A percentile compares a stretch with the other conserved stretches of the same genome.
phyloP scores from a whole-genome alignment of 2,888 invertebrate genomes.

The Incurvaria masculella region DNA sequence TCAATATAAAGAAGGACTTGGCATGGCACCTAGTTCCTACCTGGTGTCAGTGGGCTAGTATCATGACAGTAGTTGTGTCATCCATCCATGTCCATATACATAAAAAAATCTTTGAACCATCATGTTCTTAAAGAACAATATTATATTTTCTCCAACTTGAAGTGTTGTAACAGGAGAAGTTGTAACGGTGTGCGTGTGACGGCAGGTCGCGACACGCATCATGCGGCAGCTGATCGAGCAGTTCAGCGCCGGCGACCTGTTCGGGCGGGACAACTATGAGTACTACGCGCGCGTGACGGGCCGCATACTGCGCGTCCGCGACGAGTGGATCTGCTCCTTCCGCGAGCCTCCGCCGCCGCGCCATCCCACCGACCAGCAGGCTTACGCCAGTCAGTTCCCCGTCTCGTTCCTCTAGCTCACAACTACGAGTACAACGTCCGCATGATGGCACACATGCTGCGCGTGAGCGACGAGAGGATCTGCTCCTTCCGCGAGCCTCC shows the following conservation, averaged over 20 bases:
- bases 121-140: too few relatives aligned
- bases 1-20: too few relatives aligned
- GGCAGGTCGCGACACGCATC: conserved; percentile 88
- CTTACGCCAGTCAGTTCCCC: conserved; percentile 61
- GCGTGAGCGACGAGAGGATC: conserved; percentile 94
- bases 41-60: too few relatives aligned
- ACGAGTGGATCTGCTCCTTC: conserved; percentile 95
- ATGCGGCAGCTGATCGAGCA: conserved; percentile 97
- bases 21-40: too few relatives aligned
- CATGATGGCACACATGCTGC: conserved; percentile 87
- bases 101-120: too few relatives aligned
- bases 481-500: conserved; percentile 91
- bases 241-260: conserved; percentile 93
- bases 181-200: too few relatives aligned
- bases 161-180: too few relatives aligned
- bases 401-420: too few relatives aligned
- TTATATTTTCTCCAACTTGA: too few relatives aligned
- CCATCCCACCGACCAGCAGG: conserved; percentile 62
- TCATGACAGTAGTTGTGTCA: too few relatives aligned
- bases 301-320: conserved; percentile 85
- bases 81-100: too few relatives aligned
- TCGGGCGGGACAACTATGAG: conserved; percentile 92
- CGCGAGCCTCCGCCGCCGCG: conserved; percentile 76
- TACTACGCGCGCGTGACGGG: conserved; percentile 95
- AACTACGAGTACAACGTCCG: conserved; percentile 96